Base-by-base conservation (phyloP, 2,113 vertebrate genomes). In the Glareola pratincola region DNA sequence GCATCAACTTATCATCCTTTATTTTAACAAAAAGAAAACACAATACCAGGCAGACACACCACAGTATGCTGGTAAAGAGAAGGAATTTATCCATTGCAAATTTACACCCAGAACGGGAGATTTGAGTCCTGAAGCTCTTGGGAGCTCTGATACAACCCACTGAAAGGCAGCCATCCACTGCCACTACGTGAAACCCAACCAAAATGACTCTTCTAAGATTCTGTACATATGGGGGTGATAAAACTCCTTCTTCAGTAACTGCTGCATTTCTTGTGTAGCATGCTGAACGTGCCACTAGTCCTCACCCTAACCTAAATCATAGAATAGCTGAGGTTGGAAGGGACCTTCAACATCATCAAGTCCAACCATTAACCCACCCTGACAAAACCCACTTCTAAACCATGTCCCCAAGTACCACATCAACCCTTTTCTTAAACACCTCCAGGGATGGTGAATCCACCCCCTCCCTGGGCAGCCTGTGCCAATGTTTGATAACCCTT, bases 21-120 rank as follows among this genome's bases (percentile, higher is more conserved):
- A 30, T 75, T 71, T 88, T 16, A 71, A 60, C 12, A 84, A 67
- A 64, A 92, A 9, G 14, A 67, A 30, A 66, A 32, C 21, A 32
- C 0, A 4, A 56, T 57, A 22, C 20, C 27, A 45, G 45, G 29
- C 8, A 64, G 15, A 43, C 14, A 64, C 24, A 30, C 9, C 32
- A 63, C 63, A 81, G 68, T 23, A 45, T 43, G 12, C 18, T 8
- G 1, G 21, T 30, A 32, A 82, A 66, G n/a, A 54, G 10, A 26
- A 72, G 27, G 39, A 39, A 41, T 10, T 71, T 12, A 62, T 27
- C 4, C 10, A 1, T 4, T 34, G 37, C 8, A 57, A 59, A 51
- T 57, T 45, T n/a, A n/a, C 4, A 13, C 5, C 36, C 16, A 21
- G 45, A 66, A 60, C 0, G 1, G n/a, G 11, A 47, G 36, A 43